These are phyloP conservation scores for Prinia subflava DNA, from an alignment of 2,113 vertebrate genomes.

Conservation along the genomic window DNA sequence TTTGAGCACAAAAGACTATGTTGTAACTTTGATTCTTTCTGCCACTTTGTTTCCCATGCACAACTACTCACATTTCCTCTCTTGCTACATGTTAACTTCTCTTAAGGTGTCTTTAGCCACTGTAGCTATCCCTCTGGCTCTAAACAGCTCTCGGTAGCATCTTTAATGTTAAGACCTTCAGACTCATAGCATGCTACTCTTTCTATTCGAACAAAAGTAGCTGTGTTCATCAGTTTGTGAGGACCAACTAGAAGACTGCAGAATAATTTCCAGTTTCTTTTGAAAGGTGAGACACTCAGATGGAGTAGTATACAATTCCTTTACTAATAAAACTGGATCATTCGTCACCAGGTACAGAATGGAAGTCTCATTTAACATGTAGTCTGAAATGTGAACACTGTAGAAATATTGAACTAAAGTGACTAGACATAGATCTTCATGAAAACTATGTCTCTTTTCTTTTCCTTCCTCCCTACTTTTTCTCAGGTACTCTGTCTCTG, in stretches of 20 bases:
- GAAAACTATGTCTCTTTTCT: not conserved
- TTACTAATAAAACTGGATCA: not conserved
- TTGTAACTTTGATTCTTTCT: not conserved
- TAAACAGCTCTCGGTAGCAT: not conserved
- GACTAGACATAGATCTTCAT: conserved; percentile 2
- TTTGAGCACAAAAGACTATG: not conserved
- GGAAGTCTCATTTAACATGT: not conserved
- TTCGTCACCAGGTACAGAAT: not conserved
- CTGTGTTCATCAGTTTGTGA: not conserved
- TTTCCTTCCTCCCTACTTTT: not conserved
- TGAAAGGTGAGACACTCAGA: not conserved
- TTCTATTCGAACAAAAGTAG: not conserved
- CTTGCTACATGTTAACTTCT: not conserved
- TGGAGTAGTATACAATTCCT: not conserved
- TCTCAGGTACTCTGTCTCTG: not conserved
- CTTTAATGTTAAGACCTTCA: not conserved
- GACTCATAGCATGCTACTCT: not conserved
- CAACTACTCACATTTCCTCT: not conserved
- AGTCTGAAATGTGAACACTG: not conserved
- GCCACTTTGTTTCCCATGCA: not conserved
- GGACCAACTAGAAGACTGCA: not conserved
- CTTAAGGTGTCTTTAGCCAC: not conserved
- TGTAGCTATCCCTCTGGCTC: not conserved
- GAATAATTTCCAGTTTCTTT: not conserved
- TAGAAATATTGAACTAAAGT: not conserved